Conservation (phyloP, 2,797 vertebrate species). For the Microhierax caerulescens region DNA sequence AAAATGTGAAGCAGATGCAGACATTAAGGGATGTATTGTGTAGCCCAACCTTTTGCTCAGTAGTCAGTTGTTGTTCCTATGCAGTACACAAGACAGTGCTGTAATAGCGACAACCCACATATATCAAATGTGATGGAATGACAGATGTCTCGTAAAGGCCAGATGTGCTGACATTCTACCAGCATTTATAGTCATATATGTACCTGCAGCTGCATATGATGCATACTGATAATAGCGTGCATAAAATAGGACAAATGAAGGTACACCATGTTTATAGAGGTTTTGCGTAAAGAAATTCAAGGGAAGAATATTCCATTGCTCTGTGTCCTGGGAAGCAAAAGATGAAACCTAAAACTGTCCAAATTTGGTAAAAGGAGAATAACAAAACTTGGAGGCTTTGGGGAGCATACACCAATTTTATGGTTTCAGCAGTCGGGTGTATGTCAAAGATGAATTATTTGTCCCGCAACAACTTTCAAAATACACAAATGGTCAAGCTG, state of each 20-base stretch:
- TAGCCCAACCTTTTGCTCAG: background rate
- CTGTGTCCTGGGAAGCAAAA: background rate
- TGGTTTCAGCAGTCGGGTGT: background rate
- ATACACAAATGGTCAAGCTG: background rate
- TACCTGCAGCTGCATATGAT: background rate
- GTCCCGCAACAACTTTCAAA: background rate
- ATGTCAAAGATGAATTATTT: background rate
- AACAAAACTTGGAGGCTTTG: background rate
- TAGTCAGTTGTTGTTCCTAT: background rate
- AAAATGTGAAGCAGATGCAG: background rate
- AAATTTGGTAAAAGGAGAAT: background rate
- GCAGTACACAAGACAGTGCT: background rate
- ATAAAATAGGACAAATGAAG: background rate
- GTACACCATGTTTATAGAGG: accelerated
- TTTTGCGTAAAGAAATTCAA: background rate
- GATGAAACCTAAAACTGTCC: background rate
- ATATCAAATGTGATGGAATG: background rate
- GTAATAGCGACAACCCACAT: background rate
- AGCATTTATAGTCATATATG: background rate
- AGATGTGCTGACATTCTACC: background rate
- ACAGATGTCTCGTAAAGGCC: background rate
- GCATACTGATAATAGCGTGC: background rate
- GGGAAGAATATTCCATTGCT: background rate
- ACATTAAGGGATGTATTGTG: accelerated
- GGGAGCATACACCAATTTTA: background rate